Evolutionary conservation across 2,888 invertebrate species (phyloP).

Genomic region (Nemapogon koenigi): DNA sequence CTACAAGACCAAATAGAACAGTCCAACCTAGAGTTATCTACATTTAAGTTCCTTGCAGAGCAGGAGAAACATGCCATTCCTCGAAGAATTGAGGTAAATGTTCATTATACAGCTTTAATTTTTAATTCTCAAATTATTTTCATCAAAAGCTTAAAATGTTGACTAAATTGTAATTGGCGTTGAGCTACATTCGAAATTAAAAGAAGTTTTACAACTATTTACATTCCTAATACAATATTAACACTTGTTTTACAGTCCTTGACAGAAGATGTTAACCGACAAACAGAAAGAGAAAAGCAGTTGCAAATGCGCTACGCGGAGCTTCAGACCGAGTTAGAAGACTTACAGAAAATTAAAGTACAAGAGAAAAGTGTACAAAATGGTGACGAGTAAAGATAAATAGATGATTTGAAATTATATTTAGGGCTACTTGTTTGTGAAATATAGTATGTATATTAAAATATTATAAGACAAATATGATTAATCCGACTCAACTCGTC

Average conservation of each 20-base stretch:
- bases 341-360: constrained; percentile 31
- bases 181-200: too few species aligned
- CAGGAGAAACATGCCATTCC: constrained; percentile 92
- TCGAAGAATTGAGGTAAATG: constrained; percentile 79
- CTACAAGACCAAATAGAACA: constrained; percentile 91
- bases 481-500: too few species aligned
- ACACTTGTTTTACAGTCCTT: constrained; percentile 66
- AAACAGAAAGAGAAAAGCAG: constrained; percentile 88
- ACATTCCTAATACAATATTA: too few species aligned
- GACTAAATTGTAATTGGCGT: background rate
- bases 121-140: too few species aligned
- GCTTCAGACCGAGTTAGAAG: constrained; percentile 70
- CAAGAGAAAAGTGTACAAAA: background rate
- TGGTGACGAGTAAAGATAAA: too few species aligned
- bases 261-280: constrained; percentile 90
- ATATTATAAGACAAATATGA: too few species aligned
- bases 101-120: background rate
- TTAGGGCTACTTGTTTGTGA: too few species aligned
- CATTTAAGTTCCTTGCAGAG: constrained; percentile 87
- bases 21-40: constrained; percentile 85
- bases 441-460: too few species aligned
- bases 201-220: too few species aligned
- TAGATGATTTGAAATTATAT: too few species aligned
- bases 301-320: constrained; percentile 85
- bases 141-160: too few species aligned